Percentiles rank a stretch among this genome's conserved stretches.
phyloP scores from a whole-genome alignment of 2,797 vertebrate genomes.

The Acestrorhynchus altus region DNA sequence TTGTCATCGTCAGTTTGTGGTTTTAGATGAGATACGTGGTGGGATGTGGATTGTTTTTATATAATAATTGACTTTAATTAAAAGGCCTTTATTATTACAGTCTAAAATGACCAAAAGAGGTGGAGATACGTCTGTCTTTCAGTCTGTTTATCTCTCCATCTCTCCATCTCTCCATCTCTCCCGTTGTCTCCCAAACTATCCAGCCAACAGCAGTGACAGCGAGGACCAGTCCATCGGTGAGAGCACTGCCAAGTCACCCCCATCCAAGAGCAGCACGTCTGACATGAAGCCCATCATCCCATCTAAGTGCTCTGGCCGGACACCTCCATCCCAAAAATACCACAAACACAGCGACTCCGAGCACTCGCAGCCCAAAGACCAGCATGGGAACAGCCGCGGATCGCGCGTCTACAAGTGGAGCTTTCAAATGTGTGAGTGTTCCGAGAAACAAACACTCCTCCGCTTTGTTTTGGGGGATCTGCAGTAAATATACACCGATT shows the following conservation, averaged over 20 bases:
- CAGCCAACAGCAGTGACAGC: conserved; percentile 85
- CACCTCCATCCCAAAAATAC: conserved; percentile 79
- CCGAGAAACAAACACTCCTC: too few relatives aligned
- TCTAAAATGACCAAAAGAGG: too few relatives aligned
- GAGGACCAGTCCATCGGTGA: conserved; percentile 81
- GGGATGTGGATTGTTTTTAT: too few relatives aligned
- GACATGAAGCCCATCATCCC: conserved; percentile 72
- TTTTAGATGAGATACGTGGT: too few relatives aligned
- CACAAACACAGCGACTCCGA: conserved; percentile 77
- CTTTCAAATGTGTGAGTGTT: conserved; percentile 83
- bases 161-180: background rate
- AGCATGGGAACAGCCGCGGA: conserved; percentile 67
- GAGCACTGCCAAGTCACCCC: conserved; percentile 72
- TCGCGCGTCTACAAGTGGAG: conserved; percentile 82
- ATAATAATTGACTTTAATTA: too few relatives aligned
- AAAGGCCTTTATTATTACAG: too few relatives aligned
- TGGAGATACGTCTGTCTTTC: too few relatives aligned
- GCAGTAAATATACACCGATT: too few relatives aligned
- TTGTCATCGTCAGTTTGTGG: too few relatives aligned
- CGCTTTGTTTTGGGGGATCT: too few relatives aligned
- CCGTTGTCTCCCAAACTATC: conserved; percentile 43
- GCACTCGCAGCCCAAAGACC: conserved; percentile 68
- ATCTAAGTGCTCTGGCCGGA: conserved; percentile 76
- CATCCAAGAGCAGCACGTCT: conserved; percentile 69
- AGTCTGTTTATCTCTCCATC: background rate